Percentiles rank a stretch among this genome's conserved stretches.
Evolutionary conservation across 1,140 invertebrate species (phyloP).

Genomic region (Caenorhabditis remanei): DNA sequence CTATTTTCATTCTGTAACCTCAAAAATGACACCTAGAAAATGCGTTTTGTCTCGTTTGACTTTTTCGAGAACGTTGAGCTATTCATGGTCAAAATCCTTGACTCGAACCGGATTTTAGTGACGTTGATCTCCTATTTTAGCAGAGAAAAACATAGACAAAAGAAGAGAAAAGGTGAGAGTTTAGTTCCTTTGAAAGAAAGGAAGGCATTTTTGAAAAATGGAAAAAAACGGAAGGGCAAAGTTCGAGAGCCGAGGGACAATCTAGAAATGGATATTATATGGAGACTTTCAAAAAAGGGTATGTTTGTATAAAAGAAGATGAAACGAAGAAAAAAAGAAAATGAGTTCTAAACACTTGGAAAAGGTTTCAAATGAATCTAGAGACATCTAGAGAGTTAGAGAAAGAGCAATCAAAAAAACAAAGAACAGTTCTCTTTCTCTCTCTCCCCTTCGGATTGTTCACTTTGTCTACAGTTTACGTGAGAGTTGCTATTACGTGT

Average conservation of each 20-base stretch:
- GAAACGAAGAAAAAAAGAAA: not conserved
- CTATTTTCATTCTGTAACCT: too few relatives aligned
- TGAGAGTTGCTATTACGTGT: conserved; percentile 34
- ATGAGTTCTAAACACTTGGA: not conserved
- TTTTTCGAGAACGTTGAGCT: not conserved
- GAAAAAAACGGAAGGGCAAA: not conserved
- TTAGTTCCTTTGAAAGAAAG: not conserved
- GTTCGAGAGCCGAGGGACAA: not conserved
- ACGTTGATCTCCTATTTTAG: not conserved
- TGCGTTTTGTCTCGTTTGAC: not conserved
- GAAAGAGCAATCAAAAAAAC: conserved; percentile 39
- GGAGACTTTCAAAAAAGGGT: too few relatives aligned
- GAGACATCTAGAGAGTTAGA: conserved; percentile 17
- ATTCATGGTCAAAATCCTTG: not conserved
- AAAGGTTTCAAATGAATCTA: not conserved
- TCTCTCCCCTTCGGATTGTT: not conserved
- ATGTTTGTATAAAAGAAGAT: not conserved
- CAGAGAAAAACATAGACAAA: not conserved
- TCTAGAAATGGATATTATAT: too few relatives aligned
- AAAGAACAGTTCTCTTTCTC: not conserved
- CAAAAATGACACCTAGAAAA: too few relatives aligned
- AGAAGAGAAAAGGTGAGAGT: not conserved
- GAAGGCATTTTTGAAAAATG: not conserved
- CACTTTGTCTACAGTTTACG: conserved; percentile 50
- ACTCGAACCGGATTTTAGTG: not conserved